Percentiles rank a stretch among this genome's conserved stretches.
These are phyloP conservation scores for Artemia sinica DNA, from an alignment of 2,888 invertebrate genomes.

Conservation along the genomic window DNA sequence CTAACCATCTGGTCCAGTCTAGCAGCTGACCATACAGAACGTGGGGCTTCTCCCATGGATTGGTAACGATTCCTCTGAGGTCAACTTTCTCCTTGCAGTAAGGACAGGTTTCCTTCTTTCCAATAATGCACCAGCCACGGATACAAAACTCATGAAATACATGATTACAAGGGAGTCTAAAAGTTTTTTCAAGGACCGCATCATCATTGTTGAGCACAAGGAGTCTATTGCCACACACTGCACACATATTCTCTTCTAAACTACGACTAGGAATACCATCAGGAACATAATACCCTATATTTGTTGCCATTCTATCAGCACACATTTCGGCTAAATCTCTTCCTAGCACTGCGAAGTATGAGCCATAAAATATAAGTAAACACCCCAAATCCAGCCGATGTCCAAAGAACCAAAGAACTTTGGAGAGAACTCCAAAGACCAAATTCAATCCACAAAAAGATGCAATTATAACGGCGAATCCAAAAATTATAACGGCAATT, in stretches of 20 bases:
- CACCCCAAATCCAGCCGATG: conserved; percentile 85
- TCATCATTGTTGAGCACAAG: conserved; percentile 67
- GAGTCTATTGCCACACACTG: conserved; percentile 83
- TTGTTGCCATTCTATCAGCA: conserved; percentile 56
- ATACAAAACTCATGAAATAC: conserved; percentile 88
- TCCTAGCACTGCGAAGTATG: conserved; percentile 92
- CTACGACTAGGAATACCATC: conserved; percentile 86
- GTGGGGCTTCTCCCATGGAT: conserved; percentile 54
- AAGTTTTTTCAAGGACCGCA: conserved; percentile 81
- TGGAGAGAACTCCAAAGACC: conserved; percentile 58
- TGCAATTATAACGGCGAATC: conserved; percentile 69
- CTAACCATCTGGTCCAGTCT: conserved; percentile 93
- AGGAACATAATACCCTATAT: conserved; percentile 59
- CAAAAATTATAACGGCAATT: no score
- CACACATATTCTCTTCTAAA: conserved; percentile 80
- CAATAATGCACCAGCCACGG: conserved; percentile 98
- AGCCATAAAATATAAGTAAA: conserved; percentile 79
- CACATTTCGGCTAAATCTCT: conserved; percentile 95
- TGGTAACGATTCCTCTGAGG: conserved; percentile 71
- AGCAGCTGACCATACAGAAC: conserved; percentile 87
- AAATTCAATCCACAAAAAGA: conserved; percentile 78
- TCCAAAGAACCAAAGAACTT: conserved; percentile 68
- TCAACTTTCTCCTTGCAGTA: conserved; percentile 98
- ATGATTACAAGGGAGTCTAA: conserved; percentile 82
- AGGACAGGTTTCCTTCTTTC: conserved; percentile 97